Evolutionary conservation across 2,113 vertebrate genomes (phyloP).

Genomic region (Eulacestoma nigropectus): DNA sequence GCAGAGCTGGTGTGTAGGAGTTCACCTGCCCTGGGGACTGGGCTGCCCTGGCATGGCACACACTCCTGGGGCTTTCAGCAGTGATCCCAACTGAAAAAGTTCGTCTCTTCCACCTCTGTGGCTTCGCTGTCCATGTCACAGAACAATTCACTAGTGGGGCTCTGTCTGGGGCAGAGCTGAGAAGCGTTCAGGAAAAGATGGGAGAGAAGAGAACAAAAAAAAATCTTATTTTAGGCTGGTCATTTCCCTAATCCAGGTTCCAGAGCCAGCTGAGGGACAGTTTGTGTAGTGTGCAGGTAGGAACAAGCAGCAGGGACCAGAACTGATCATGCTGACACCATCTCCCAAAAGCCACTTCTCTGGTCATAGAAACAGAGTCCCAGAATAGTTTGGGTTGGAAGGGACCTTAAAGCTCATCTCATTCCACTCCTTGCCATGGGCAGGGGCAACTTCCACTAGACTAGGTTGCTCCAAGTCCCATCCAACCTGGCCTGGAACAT

Average conservation of each 20-base stretch:
- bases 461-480: not conserved
- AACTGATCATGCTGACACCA: accelerated
- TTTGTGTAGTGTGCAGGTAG: not conserved
- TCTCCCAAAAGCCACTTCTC: not conserved
- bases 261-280: not conserved
- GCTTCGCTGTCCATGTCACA: not conserved
- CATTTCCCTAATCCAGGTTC: not conserved
- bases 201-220: not conserved
- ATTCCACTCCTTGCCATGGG: not conserved
- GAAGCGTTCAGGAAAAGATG: not conserved
- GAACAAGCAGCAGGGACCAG: not conserved
- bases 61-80: not conserved
- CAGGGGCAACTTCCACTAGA: not conserved
- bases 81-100: not conserved
- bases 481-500: not conserved
- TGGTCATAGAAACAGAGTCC: not conserved
- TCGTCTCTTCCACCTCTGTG: not conserved
- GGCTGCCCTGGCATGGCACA: not conserved
- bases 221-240: not conserved
- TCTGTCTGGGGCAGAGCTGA: not conserved
- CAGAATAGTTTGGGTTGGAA: not conserved
- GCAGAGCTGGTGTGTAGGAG: constrained; percentile 70
- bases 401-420: not conserved
- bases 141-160: not conserved
- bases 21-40: not conserved